Conservation (phyloP, 2,797 vertebrate genomes). For the Lepilemur ruficaudatus region DNA sequence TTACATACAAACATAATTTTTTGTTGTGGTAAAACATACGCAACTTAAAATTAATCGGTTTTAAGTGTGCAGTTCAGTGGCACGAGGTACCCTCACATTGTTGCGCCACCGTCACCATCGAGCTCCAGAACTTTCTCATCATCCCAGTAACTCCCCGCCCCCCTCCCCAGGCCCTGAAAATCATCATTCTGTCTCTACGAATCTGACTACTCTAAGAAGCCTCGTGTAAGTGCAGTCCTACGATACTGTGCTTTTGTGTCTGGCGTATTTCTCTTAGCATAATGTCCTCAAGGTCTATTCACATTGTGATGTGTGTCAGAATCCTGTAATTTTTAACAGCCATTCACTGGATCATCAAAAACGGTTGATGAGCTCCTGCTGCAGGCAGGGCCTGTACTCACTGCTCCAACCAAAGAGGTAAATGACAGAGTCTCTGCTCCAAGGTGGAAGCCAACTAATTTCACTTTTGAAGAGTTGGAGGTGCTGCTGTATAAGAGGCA, state of each 20-base stretch:
- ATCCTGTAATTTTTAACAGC: constrained; percentile 6
- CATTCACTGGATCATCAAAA: background rate
- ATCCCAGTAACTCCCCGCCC: background rate
- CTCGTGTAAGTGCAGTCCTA: background rate
- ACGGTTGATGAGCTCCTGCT: background rate
- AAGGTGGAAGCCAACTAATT: background rate
- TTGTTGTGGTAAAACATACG: background rate
- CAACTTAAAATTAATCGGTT: background rate
- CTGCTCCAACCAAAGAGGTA: background rate
- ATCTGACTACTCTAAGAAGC: background rate
- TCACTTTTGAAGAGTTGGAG: background rate
- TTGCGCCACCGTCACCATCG: background rate
- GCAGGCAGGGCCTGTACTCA: background rate
- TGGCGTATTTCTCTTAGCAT: background rate
- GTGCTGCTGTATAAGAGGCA: background rate
- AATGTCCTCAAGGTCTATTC: background rate
- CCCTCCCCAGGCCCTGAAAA: background rate
- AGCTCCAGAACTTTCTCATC: background rate
- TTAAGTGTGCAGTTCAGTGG: background rate
- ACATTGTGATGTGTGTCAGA: background rate
- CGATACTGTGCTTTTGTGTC: background rate
- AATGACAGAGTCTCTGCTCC: background rate
- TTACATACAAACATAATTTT: background rate
- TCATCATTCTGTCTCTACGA: background rate
- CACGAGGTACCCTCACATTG: background rate